Evolutionary conservation across 2,113 vertebrate species (phyloP).

Genomic region (Benitochromis conjunctus): DNA sequence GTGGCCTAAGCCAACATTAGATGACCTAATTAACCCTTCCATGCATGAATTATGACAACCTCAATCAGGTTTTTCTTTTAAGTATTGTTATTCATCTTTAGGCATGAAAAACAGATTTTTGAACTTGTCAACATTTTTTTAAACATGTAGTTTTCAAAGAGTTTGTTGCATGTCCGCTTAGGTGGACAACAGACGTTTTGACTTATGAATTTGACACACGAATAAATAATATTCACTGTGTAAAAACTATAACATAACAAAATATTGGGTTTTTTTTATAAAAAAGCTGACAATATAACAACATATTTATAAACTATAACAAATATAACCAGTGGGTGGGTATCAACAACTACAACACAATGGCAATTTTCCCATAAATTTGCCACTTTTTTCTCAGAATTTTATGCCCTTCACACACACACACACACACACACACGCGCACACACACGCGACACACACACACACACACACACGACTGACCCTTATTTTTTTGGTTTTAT

Average conservation of each 20-base stretch:
- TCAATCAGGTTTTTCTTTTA: too few relatives aligned
- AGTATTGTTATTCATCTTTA: too few relatives aligned
- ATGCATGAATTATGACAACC: too few relatives aligned
- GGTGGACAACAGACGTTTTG: neutral
- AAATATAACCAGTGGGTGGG: too few relatives aligned
- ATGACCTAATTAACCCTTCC: too few relatives aligned
- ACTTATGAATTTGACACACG: neutral
- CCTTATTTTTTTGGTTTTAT: neutral
- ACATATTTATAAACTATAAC: too few relatives aligned
- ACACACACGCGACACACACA: too few relatives aligned
- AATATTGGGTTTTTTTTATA: neutral
- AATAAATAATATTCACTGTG: neutral
- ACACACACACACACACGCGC: too few relatives aligned
- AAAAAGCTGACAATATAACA: neutral
- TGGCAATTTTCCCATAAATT: neutral
- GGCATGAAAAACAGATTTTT: too few relatives aligned
- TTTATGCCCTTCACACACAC: rapidly evolving
- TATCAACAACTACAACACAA: neutral
- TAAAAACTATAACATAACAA: neutral
- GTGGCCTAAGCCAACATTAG: neutral
- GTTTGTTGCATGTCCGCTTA: neutral
- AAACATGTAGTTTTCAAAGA: too few relatives aligned
- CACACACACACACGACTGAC: neutral
- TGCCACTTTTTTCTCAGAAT: neutral
- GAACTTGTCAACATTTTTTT: too few relatives aligned